Evolutionary conservation across 1,140 invertebrate species (phyloP), one percentile per base, ranked within the genome.

Genomic region (Neodiprion lecontei): DNA sequence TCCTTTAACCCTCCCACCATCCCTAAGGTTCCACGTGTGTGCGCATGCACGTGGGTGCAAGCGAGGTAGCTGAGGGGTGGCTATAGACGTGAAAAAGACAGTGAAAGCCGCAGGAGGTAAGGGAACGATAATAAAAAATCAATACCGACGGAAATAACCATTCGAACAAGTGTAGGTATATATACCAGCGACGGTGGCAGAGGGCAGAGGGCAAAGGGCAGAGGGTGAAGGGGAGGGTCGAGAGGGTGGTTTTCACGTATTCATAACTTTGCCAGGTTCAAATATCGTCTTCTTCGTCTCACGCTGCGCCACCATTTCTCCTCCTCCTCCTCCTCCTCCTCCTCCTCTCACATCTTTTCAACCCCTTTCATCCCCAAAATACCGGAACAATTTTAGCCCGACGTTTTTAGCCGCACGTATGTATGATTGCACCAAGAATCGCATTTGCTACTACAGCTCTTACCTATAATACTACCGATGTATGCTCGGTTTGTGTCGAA

Each of bases 401-500:
- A 21, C 0, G 17, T 21, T 21, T 21, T 21, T 21, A 21, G 17
- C 17, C 17, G 17, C 17, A 21, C 17, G 17, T 21, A 21, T 21
- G 17, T 21, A 21, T 21, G 17, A 21, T 21, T 21, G 17, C 0
- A 21, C 17, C 17, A 21, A 21, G 17, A 21, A 21, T 21, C 17
- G 17, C 17, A 21, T 21, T 21, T 21, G 17, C 17, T 21, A 21
- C 17, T 21, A 0, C 17, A 21, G 17, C 17, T 21, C 83, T 89
- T 85, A 94, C 95, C 95, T 91, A 95, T 93, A 77, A 97, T 89
- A 67, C 90, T 92, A 79, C 95, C 95, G 17, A 90, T 90, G 84
- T 96, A 96, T 74, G 94, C 92, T 79, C 93, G 92, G 53, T 90
- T 91, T 40, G 92, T 90, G 87, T 96, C 93, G 87, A 94, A 96